Evolutionary conservation across 1,140 invertebrate genomes (phyloP).

Genomic region (Zaprionus ornatus): DNA sequence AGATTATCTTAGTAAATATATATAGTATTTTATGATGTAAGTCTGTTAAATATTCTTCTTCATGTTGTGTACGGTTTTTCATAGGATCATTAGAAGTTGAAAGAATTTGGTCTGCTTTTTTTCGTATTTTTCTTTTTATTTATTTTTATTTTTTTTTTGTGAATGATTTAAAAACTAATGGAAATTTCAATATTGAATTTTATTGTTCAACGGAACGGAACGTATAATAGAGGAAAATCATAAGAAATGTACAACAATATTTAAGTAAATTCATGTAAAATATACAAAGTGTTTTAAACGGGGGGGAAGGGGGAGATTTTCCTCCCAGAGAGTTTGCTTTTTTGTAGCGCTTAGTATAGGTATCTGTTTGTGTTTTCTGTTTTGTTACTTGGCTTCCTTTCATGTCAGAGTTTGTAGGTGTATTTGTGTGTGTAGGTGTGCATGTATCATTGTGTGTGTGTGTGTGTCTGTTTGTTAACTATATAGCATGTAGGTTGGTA

Average conservation of each 20-base stretch:
- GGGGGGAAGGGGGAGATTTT: neutral
- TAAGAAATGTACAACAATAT: conserved; percentile 71
- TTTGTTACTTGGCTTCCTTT: conserved; percentile 12
- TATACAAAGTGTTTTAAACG: conserved; percentile 67
- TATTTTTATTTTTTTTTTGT: conserved; percentile 35
- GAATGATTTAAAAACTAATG: conserved; percentile 83
- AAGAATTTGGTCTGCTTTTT: neutral
- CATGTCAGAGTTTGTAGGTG: neutral
- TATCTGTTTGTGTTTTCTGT: conserved; percentile 18
- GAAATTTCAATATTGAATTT: conserved; percentile 44
- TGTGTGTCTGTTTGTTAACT: conserved; percentile 23
- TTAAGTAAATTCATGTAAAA: conserved; percentile 67
- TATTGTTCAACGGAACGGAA: conserved; percentile 13
- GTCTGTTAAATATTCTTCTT: neutral
- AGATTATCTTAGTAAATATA: conserved; percentile 15
- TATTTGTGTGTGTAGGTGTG: neutral
- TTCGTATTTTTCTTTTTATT: conserved; percentile 12
- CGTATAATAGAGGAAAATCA: conserved; percentile 44
- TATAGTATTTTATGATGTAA: neutral
- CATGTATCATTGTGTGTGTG: conserved; percentile 10
- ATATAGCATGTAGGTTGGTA: conserved; percentile 15
- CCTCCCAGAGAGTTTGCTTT: conserved; percentile 15
- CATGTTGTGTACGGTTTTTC: neutral
- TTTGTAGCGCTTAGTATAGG: neutral
- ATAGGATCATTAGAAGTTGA: neutral